Percentiles rank a stretch among this genome's conserved stretches.
Evolutionary conservation across 1,140 invertebrate genomes (phyloP).

Genomic region (Euborellia annulipes): DNA sequence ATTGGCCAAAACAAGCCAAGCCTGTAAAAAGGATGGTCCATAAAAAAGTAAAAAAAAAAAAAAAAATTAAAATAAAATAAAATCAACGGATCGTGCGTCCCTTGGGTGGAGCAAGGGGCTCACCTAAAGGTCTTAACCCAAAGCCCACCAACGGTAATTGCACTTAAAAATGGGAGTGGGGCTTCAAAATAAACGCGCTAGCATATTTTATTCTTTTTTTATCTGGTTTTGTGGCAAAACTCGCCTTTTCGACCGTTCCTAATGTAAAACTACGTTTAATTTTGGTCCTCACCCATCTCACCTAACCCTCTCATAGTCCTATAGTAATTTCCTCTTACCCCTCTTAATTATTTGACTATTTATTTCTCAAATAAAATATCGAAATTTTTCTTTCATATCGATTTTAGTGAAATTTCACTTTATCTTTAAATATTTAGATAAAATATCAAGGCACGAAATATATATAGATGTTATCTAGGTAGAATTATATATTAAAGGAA

Average conservation of each 20-base stretch:
- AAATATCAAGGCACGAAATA: too few species aligned
- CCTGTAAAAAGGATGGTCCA: not conserved
- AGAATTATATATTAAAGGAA: too few species aligned
- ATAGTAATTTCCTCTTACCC: too few species aligned
- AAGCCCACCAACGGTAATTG: constrained; percentile 8
- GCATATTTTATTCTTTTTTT: constrained; percentile 9
- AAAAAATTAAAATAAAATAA: constrained; percentile 4
- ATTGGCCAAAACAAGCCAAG: not conserved
- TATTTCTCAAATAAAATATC: too few species aligned
- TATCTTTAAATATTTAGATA: too few species aligned
- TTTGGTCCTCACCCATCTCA: not conserved
- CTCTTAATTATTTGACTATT: too few species aligned
- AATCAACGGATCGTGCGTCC: not conserved
- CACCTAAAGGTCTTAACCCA: not conserved
- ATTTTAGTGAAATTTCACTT: too few species aligned
- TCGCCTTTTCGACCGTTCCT: constrained; percentile 8
- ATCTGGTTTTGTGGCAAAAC: constrained; percentile 10
- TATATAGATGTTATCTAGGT: too few species aligned
- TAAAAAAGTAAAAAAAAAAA: not conserved
- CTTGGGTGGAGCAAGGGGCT: constrained; percentile 2
- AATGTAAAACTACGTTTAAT: constrained; percentile 9
- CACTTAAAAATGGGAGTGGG: constrained; percentile 2
- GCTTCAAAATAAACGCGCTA: constrained; percentile 8
- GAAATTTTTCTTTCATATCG: too few species aligned
- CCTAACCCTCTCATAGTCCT: too few species aligned